Evolutionary conservation across 2,797 vertebrate species (phyloP), one percentile per base, ranked within the genome.

Genomic region (Poliocrania exsul): DNA sequence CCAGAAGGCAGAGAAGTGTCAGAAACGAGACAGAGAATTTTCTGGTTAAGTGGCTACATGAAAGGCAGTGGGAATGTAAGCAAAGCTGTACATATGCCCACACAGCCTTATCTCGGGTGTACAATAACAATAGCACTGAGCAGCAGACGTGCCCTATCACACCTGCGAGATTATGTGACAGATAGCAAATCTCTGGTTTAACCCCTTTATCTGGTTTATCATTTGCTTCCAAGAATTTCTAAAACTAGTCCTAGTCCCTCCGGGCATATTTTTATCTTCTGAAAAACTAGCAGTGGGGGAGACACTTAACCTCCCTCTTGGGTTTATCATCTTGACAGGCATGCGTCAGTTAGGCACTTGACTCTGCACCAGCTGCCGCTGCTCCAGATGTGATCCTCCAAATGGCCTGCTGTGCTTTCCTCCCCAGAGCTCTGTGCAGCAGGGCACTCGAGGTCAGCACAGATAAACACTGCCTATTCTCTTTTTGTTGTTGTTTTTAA

Each of bases 241-340:
- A n/a, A 92, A 69, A 67, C 56, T 50, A 53, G 26, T n/a, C 72
- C 23, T 5, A 57, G 77, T 57, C 61, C 46, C 53, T 71, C n/a
- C 0, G 0, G 69, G 46, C 6, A 11, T 35, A 78, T 56, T 87
- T 73, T 92, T 73, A 31, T 85, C 53, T 80, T 67, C 44, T 61
- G 53, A 78, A 70, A 86, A 65, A 60, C 1, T 53, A 62, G 33
- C 47, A 24, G 12, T 21, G 51, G 38, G n/a, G 24, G 47, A 77
- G 51, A 58, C 73, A 61, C 94, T 86, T 95, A 94, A 88, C 90
- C 61, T 95, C 60, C 85, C 69, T 47, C 65, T 83, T 69, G 78
- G 65, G 69, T 69, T 89, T 96, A 65, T 86, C 86, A 73, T 75
- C 37, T 69, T 77, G 86, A 94, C 90, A 88, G 80, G 65, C 79